A percentile compares a stretch with the other conserved stretches of the same genome.
Evolutionary conservation across 2,888 invertebrate genomes (phyloP).

Genomic region (Nowickia ferox): DNA sequence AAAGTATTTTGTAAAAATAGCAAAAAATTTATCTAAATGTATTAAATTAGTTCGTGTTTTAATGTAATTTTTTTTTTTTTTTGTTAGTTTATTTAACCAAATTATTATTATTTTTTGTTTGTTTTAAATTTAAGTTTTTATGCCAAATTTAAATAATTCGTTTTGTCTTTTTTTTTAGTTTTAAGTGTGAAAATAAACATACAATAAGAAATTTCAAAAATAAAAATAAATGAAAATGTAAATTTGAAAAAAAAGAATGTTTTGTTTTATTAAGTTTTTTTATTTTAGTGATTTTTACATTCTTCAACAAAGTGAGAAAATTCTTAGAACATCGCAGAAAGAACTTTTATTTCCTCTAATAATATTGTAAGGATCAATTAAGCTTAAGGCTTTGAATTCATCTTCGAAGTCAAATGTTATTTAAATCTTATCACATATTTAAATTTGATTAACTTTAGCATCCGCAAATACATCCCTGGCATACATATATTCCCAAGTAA

Average conservation of each 20-base stretch:
- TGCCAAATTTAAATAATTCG: conserved; percentile 68
- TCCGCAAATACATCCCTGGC: too few relatives aligned
- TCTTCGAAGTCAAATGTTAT: too few relatives aligned
- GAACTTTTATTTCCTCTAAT: too few relatives aligned
- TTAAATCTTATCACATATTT: too few relatives aligned
- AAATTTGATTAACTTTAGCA: too few relatives aligned
- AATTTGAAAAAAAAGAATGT: conserved; percentile 20
- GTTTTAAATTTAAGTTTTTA: conserved; percentile 64
- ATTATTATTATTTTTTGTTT: conserved; percentile 51
- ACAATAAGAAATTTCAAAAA: conserved; percentile 38
- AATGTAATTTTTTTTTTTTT: conserved; percentile 45
- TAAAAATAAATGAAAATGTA: conserved; percentile 26
- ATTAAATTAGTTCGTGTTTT: conserved; percentile 23
- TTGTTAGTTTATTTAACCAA: conserved; percentile 63
- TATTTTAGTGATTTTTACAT: neutral
- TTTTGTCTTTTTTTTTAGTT: conserved; percentile 61
- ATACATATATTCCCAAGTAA: too few relatives aligned
- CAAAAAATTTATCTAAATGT: conserved; percentile 26
- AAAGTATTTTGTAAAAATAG: conserved; percentile 6
- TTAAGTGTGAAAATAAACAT: conserved; percentile 61
- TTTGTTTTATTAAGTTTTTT: conserved; percentile 27
- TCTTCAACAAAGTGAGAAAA: neutral
- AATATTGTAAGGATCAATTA: too few relatives aligned
- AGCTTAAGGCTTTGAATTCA: too few relatives aligned
- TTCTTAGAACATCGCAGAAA: too few relatives aligned